Evolutionary conservation across 1,140 invertebrate genomes (phyloP).

Genomic region (Teleopsis dalmanni): DNA sequence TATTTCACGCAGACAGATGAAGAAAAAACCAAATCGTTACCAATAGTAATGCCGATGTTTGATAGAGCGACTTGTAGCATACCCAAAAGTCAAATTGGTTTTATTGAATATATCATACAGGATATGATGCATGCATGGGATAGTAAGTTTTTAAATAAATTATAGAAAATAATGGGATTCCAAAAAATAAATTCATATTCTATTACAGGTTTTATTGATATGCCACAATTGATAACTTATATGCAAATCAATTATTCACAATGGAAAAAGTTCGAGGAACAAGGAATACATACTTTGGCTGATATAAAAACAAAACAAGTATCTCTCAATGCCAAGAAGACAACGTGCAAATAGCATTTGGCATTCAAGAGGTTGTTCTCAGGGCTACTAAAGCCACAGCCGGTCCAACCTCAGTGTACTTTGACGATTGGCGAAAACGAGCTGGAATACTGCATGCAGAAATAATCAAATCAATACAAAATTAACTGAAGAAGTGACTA

Average conservation of each 20-base stretch:
- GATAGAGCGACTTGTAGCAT: slow-evolving; percentile 87
- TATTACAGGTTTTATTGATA: slow-evolving; percentile 75
- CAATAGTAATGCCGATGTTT: slow-evolving; percentile 95
- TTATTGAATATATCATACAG: slow-evolving; percentile 92
- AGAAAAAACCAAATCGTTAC: slow-evolving; percentile 74
- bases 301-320: slow-evolving; percentile 52
- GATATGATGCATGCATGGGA: slow-evolving; percentile 97
- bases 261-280: slow-evolving; percentile 78
- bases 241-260: slow-evolving; percentile 81
- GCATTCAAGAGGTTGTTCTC: slow-evolving; percentile 40
- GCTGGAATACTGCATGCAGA: slow-evolving; percentile 22
- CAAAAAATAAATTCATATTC: neutral
- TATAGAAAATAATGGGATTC: neutral
- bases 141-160: slow-evolving; percentile 64
- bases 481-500: slow-evolving; percentile 12
- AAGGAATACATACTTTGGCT: slow-evolving; percentile 60
- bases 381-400: slow-evolving; percentile 37
- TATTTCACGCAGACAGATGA: slow-evolving; percentile 93
- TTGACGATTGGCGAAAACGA: slow-evolving; percentile 40
- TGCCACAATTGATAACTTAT: slow-evolving; percentile 79
- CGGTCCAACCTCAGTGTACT: slow-evolving; percentile 33
- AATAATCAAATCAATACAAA: slow-evolving; percentile 9
- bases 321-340: slow-evolving; percentile 28
- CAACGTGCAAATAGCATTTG: slow-evolving; percentile 40
- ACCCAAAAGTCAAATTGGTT: slow-evolving; percentile 92